A percentile compares a stretch with the other conserved stretches of the same genome.
Evolutionary conservation across 2,113 vertebrate genomes (phyloP).

Genomic region (Dromiciops gliroides): DNA sequence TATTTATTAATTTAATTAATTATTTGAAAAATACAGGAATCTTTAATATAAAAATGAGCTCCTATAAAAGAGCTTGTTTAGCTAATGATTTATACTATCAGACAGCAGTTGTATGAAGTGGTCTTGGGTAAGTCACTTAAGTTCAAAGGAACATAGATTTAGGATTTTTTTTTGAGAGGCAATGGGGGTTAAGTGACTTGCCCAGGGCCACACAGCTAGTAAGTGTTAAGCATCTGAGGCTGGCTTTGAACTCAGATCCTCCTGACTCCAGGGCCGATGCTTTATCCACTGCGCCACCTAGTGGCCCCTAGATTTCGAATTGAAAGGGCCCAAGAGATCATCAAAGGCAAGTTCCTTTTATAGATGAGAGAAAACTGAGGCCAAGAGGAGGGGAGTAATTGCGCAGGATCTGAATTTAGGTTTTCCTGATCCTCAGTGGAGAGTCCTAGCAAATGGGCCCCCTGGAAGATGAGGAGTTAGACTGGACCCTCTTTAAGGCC

Average conservation of each 20-base stretch:
- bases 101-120: not conserved
- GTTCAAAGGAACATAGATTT: not conserved
- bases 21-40: not conserved
- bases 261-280: too few relatives aligned
- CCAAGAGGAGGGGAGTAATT: not conserved
- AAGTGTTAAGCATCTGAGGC: too few relatives aligned
- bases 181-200: too few relatives aligned
- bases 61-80: not conserved
- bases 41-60: conserved; percentile 26
- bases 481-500: not conserved
- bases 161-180: too few relatives aligned
- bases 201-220: too few relatives aligned
- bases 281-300: too few relatives aligned
- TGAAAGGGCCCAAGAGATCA: too few relatives aligned
- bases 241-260: too few relatives aligned
- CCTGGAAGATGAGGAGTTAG: not conserved
- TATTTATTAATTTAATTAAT: too few relatives aligned
- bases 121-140: too few relatives aligned
- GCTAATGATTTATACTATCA: not conserved
- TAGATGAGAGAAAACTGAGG: not conserved
- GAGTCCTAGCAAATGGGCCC: not conserved
- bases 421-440: not conserved
- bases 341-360: not conserved
- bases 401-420: not conserved
- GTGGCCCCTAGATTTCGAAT: not conserved